Percentiles rank a stretch among this genome's conserved stretches.
Conservation (phyloP, 2,797 vertebrate species). For the Lateolabrax maculatus region DNA sequence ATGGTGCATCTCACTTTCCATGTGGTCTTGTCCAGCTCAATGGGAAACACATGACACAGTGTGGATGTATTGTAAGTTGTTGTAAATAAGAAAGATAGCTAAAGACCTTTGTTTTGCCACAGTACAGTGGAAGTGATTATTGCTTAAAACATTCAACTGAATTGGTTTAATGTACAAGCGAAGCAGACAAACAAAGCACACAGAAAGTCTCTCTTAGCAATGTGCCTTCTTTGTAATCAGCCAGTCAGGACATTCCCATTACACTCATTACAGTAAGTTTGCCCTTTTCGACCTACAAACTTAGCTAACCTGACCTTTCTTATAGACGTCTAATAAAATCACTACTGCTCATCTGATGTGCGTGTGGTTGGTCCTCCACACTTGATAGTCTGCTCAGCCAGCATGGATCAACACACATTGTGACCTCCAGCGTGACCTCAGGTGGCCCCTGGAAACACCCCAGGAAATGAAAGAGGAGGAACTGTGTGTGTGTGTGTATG, state of each 20-base stretch:
- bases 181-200: background rate
- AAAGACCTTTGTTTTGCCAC: background rate
- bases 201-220: background rate
- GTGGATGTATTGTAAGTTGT: background rate
- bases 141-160: background rate
- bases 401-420: background rate
- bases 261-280: conserved; percentile 32
- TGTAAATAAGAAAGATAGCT: background rate
- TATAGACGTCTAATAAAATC: conserved; percentile 11
- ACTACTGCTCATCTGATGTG: conserved; percentile 1
- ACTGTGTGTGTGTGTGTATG: background rate
- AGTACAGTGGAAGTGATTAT: background rate
- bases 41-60: conserved; percentile 29
- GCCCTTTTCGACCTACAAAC: background rate
- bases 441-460: background rate
- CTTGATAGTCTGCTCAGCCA: background rate
- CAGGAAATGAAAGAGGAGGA: conserved; percentile 14
- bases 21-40: background rate
- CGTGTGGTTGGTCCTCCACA: background rate
- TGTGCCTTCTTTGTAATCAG: background rate
- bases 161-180: background rate
- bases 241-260: conserved; percentile 30
- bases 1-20: conserved; percentile 11
- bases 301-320: conserved; percentile 9
- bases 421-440: conserved; percentile 1